Evolutionary conservation across 2,113 vertebrate species (phyloP).

Genomic region (Bungarus multicinctus): DNA sequence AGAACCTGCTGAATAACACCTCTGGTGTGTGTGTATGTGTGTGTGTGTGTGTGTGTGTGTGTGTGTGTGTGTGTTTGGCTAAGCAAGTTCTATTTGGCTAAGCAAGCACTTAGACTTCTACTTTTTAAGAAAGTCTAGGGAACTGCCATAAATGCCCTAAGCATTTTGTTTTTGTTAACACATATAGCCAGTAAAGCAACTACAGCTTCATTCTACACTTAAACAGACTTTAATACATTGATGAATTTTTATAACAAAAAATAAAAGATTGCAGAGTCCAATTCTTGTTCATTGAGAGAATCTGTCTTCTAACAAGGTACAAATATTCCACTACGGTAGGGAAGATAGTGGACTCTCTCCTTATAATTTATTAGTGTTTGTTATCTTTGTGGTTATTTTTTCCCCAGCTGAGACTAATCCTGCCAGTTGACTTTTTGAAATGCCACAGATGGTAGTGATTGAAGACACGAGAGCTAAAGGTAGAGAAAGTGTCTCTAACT

Average conservation of each 20-base stretch:
- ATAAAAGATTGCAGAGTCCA: neutral
- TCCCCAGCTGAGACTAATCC: constrained; percentile 14
- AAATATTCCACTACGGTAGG: neutral
- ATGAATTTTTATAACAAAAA: neutral
- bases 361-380: neutral
- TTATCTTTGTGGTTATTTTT: constrained; percentile 15
- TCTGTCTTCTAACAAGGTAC: neutral
- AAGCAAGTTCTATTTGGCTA: neutral
- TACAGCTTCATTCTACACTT: neutral
- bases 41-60: neutral
- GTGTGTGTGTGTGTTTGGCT: neutral
- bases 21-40: too few relatives aligned
- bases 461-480: constrained; percentile 28
- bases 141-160: neutral
- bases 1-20: too few relatives aligned
- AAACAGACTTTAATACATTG: neutral
- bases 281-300: neutral
- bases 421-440: constrained; percentile 40
- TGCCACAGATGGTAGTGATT: neutral
- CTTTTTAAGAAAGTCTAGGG: neutral
- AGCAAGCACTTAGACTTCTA: neutral
- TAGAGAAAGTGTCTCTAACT: neutral
- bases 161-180: neutral
- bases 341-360: neutral
- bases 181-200: neutral